These are phyloP conservation scores for Epistrophella euchroma DNA, from an alignment of 2,888 invertebrate genomes.

Conservation along the genomic window DNA sequence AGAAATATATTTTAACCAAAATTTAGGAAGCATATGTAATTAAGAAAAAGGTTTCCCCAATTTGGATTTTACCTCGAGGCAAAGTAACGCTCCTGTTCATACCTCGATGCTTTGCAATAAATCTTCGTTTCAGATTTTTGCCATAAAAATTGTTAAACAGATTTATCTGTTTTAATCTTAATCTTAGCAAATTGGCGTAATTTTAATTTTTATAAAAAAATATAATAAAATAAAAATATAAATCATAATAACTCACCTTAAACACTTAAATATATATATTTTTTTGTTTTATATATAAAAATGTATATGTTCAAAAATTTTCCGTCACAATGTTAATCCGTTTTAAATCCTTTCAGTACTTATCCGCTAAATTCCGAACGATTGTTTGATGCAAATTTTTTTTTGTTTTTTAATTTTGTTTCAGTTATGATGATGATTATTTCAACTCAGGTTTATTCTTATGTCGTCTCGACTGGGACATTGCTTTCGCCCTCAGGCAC, in stretches of 20 bases:
- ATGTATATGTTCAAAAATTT: constrained; percentile 75
- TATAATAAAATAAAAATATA: too few relatives aligned
- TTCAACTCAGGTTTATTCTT: constrained; percentile 56
- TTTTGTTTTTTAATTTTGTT: constrained; percentile 50
- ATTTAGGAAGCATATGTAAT: too few relatives aligned
- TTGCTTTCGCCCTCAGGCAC: constrained; percentile 82
- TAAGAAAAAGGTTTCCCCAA: too few relatives aligned
- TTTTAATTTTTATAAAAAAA: too few relatives aligned
- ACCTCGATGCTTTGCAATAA: too few relatives aligned
- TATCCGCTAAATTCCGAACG: constrained; percentile 75
- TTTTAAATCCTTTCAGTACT: constrained; percentile 74
- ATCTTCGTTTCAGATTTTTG: too few relatives aligned
- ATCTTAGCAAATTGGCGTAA: too few relatives aligned
- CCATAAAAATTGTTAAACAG: too few relatives aligned
- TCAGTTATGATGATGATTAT: constrained; percentile 48
- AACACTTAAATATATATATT: constrained; percentile 74
- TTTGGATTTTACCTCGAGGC: too few relatives aligned
- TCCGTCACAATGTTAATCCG: constrained; percentile 71
- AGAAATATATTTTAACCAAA: too few relatives aligned
- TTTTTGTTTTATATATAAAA: constrained; percentile 71
- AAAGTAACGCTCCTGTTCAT: too few relatives aligned
- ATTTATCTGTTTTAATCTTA: too few relatives aligned
- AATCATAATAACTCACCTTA: constrained; percentile 58
- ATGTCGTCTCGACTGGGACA: constrained; percentile 83
- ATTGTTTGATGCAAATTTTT: constrained; percentile 73